These are phyloP conservation scores for Celastrina argiolus DNA, from an alignment of 2,888 invertebrate genomes.

Conservation along the genomic window DNA sequence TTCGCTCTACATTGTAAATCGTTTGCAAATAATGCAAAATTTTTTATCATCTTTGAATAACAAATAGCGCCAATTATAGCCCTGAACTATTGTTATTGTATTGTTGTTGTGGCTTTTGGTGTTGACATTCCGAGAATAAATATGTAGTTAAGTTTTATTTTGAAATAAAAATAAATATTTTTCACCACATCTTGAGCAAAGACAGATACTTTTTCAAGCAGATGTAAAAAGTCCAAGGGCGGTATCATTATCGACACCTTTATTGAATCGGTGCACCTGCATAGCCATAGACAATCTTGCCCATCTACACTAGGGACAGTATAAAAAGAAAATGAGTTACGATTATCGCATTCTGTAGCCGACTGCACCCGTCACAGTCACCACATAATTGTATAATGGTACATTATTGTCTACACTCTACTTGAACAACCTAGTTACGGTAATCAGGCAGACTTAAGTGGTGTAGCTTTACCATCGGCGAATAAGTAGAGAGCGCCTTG, in stretches of 20 bases:
- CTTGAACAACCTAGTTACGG: neutral
- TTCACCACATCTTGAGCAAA: too few relatives aligned
- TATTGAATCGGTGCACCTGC: conserved; percentile 10
- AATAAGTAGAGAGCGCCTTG: too few relatives aligned
- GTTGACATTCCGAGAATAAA: too few relatives aligned
- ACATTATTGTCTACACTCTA: neutral
- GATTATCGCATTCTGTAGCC: neutral
- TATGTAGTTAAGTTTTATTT: too few relatives aligned
- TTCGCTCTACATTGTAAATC: neutral
- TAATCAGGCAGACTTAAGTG: too few relatives aligned
- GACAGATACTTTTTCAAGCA: neutral
- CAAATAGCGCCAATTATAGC: too few relatives aligned
- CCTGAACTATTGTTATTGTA: too few relatives aligned
- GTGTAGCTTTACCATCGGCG: too few relatives aligned
- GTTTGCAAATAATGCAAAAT: neutral
- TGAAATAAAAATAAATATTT: neutral
- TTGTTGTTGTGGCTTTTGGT: too few relatives aligned
- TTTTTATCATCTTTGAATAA: neutral
- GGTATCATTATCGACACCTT: neutral
- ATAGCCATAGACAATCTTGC: neutral
- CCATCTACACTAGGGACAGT: neutral
- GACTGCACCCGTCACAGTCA: neutral
- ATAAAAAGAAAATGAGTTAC: neutral
- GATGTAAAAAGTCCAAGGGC: neutral
- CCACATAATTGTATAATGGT: neutral